Percentiles rank a stretch among this genome's conserved stretches.
Conservation (phyloP, 2,888 invertebrate species). For the Eurytoma californica region DNA sequence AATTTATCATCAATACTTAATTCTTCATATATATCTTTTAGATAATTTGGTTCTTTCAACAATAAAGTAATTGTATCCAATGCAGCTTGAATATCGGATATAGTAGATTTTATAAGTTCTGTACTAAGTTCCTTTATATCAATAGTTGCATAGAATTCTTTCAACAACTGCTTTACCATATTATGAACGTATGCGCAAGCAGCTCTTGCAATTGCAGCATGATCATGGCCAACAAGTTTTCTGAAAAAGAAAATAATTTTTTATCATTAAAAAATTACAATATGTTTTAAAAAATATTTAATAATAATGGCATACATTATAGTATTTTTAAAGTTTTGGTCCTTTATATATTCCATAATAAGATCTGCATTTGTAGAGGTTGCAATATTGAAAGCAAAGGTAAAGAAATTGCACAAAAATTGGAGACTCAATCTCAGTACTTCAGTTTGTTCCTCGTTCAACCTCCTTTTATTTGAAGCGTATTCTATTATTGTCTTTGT, state of each 20-base stretch:
- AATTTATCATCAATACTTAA: slow-evolving; percentile 63
- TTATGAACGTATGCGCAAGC: slow-evolving; percentile 68
- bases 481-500: slow-evolving; percentile 59
- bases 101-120: slow-evolving; percentile 61
- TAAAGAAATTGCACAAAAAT: slow-evolving; percentile 69
- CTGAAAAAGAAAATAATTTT: slow-evolving; percentile 59
- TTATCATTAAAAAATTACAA: neutral
- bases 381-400: slow-evolving; percentile 61
- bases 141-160: slow-evolving; percentile 58
- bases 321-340: slow-evolving; percentile 60
- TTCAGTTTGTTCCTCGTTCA: slow-evolving; percentile 59
- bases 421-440: slow-evolving; percentile 66
- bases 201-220: slow-evolving; percentile 61
- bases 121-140: slow-evolving; percentile 59
- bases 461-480: slow-evolving; percentile 33
- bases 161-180: slow-evolving; percentile 58
- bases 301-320: slow-evolving; percentile 63
- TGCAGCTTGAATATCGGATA: slow-evolving; percentile 63
- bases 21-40: slow-evolving; percentile 63
- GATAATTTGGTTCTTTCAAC: slow-evolving; percentile 57
- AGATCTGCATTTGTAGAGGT: slow-evolving; percentile 50
- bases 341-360: slow-evolving; percentile 58
- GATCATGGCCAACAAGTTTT: slow-evolving; percentile 58
- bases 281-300: slow-evolving; percentile 5
- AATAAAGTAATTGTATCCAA: slow-evolving; percentile 63